Evolutionary conservation across 2,888 invertebrate genomes (phyloP).

Genomic region (Amiota mariae): DNA sequence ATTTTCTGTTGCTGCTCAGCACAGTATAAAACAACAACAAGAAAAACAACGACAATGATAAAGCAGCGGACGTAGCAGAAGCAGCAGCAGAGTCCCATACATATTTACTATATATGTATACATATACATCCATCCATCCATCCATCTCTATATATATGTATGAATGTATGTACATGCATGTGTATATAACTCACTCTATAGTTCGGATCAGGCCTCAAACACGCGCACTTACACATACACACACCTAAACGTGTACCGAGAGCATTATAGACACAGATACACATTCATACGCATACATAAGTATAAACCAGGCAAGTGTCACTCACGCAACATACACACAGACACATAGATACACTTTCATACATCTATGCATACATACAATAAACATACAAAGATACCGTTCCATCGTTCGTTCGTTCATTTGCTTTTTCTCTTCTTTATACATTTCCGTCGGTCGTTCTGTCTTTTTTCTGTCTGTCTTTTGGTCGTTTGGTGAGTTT

Average conservation of each 20-base stretch:
- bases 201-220: constrained; percentile 29
- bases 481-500: too few relatives aligned
- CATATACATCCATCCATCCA: constrained; percentile 27
- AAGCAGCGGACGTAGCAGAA: constrained; percentile 12
- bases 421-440: constrained; percentile 32
- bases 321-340: constrained; percentile 25
- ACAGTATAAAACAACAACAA: too few relatives aligned
- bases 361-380: constrained; percentile 31
- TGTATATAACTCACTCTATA: constrained; percentile 28
- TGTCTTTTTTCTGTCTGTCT: too few relatives aligned
- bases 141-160: constrained; percentile 17
- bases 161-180: constrained; percentile 24
- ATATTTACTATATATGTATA: constrained; percentile 28
- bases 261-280: not conserved
- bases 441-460: too few relatives aligned
- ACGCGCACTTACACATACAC: constrained; percentile 39
- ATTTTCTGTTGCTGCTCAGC: constrained; percentile 2
- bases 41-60: too few relatives aligned
- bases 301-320: constrained; percentile 10
- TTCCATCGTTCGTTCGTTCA: constrained; percentile 43
- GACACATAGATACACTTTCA: constrained; percentile 41
- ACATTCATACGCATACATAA: constrained; percentile 25
- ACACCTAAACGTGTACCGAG: not conserved
- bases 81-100: not conserved
- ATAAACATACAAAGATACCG: constrained; percentile 29